These are phyloP conservation scores for Paguma larvata DNA, from an alignment of 2,797 vertebrate species.

Conservation along the genomic window DNA sequence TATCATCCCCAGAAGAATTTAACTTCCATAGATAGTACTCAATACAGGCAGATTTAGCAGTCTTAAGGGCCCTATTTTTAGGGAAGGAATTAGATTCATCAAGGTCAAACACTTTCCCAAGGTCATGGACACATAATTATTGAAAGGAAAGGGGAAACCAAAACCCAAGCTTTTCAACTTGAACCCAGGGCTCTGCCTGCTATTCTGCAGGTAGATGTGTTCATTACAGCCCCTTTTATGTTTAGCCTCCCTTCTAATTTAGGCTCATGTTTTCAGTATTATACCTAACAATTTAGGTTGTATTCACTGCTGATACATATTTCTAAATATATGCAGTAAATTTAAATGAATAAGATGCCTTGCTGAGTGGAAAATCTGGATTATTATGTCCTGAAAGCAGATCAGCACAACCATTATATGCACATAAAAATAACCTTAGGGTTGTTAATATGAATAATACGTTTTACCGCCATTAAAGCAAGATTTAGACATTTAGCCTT, in stretches of 20 bases:
- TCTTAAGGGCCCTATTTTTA: neutral
- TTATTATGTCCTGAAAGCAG: conserved; percentile 69
- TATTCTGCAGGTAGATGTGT: neutral
- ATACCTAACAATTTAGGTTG: conserved; percentile 44
- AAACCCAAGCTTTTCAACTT: neutral
- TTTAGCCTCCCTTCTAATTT: conserved; percentile 59
- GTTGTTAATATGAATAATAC: conserved; percentile 77
- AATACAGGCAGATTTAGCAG: neutral
- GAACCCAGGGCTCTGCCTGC: neutral
- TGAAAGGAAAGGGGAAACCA: neutral
- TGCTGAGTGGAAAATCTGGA: conserved; percentile 78
- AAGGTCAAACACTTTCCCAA: neutral
- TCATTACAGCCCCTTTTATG: neutral
- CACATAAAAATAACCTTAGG: conserved; percentile 76
- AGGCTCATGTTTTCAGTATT: neutral
- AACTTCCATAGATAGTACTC: neutral
- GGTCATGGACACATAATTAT: neutral
- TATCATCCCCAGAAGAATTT: neutral
- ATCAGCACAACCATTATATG: conserved; percentile 65
- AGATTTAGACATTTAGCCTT: conserved; percentile 75
- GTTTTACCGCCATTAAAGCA: conserved; percentile 70
- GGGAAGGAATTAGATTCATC: neutral
- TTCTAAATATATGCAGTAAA: conserved; percentile 71
- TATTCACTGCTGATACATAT: conserved; percentile 52
- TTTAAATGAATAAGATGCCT: conserved; percentile 73